These are phyloP conservation scores for Cyrtonyx montezumae DNA, from an alignment of 2,113 vertebrate species.

Conservation along the genomic window DNA sequence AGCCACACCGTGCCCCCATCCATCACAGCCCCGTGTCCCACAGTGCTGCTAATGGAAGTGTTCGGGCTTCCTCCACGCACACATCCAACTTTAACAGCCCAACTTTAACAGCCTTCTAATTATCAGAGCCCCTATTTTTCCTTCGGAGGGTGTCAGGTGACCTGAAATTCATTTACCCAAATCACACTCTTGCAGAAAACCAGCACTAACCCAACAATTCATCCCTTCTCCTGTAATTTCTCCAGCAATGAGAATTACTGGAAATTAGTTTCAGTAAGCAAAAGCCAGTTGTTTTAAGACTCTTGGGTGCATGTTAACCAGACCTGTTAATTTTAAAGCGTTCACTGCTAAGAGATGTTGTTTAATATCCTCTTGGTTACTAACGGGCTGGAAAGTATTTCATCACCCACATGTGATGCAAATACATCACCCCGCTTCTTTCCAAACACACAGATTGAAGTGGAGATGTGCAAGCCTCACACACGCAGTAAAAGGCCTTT, in stretches of 20 bases:
- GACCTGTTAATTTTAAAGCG: conserved; percentile 35
- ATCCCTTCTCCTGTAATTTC: not conserved
- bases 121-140: not conserved
- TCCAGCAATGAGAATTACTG: not conserved
- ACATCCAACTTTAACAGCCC: not conserved
- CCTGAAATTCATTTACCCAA: not conserved
- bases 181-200: not conserved
- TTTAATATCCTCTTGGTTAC: conserved; percentile 67
- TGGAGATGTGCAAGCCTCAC: conserved; percentile 54
- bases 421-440: conserved; percentile 58
- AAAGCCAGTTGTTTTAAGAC: conserved; percentile 23
- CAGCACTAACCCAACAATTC: not conserved
- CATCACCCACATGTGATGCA: conserved; percentile 65
- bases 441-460: conserved; percentile 51
- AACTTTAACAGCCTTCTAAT: not conserved
- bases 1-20: not conserved
- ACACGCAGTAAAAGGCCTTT: conserved; percentile 41
- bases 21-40: not conserved
- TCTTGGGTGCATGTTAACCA: not conserved
- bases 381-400: conserved; percentile 66
- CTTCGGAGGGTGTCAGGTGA: not conserved
- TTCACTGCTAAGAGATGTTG: conserved; percentile 41
- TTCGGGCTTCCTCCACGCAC: not conserved
- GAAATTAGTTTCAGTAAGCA: conserved; percentile 20
- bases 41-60: not conserved